Evolutionary conservation across 2,113 vertebrate species (phyloP).

Genomic region (Anseranas semipalmata): DNA sequence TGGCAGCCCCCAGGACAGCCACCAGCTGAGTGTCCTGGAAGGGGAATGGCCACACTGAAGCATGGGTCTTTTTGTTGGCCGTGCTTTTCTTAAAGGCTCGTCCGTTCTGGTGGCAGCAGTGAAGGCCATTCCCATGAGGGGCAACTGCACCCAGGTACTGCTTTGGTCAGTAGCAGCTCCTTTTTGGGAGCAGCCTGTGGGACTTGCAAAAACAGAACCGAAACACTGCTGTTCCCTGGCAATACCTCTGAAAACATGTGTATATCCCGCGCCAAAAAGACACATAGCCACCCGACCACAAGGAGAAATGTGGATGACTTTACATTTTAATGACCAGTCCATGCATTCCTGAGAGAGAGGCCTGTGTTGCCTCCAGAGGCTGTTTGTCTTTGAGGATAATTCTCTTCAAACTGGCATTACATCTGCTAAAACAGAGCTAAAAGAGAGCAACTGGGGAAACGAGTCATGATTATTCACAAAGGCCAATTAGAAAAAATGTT

Average conservation of each 20-base stretch:
- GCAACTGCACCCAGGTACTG: neutral
- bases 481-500: neutral
- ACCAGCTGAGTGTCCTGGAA: neutral
- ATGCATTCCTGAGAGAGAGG: accelerated
- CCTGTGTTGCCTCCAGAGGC: neutral
- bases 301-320: neutral
- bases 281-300: neutral
- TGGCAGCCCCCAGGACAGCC: neutral
- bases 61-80: neutral
- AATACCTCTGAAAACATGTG: neutral
- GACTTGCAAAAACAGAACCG: neutral
- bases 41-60: neutral
- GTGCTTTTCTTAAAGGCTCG: neutral
- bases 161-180: neutral
- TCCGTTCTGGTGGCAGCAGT: neutral
- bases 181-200: neutral
- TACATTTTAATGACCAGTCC: neutral
- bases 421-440: neutral
- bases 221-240: neutral
- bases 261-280: neutral
- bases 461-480: constrained; percentile 4
- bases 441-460: neutral
- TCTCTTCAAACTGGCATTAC: neutral
- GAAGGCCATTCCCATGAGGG: neutral
- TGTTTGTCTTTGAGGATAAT: neutral